Evolutionary conservation across 2,888 invertebrate genomes (phyloP).

Genomic region (Cryptosula pallasiana): DNA sequence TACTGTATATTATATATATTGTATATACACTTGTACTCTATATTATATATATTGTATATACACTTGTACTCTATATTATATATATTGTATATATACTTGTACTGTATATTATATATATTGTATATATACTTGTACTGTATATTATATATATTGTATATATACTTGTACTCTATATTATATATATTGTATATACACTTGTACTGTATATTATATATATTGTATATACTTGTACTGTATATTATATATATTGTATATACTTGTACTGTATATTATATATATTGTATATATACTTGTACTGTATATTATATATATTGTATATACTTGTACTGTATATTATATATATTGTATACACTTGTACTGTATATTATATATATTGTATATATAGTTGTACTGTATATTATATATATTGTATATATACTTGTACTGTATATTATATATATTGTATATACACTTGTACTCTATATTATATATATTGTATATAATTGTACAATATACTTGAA

Average conservation of each 20-base stretch:
- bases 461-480: conserved; percentile 14
- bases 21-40: not conserved
- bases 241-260: not conserved
- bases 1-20: not conserved
- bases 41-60: too few relatives aligned
- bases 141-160: not conserved
- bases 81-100: not conserved
- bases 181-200: too few relatives aligned
- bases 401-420: not conserved
- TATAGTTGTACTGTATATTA: too few relatives aligned
- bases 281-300: too few relatives aligned
- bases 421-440: not conserved
- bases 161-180: too few relatives aligned
- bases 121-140: not conserved
- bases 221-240: not conserved
- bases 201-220: too few relatives aligned
- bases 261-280: too few relatives aligned
- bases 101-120: too few relatives aligned
- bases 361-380: too few relatives aligned
- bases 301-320: too few relatives aligned
- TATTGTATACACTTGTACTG: not conserved
- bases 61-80: not conserved
- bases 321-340: not conserved
- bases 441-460: not conserved
- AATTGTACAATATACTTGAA: not conserved